Evolutionary conservation across 2,797 vertebrate genomes (phyloP).

Genomic region (Sphaeramia orbicularis): DNA sequence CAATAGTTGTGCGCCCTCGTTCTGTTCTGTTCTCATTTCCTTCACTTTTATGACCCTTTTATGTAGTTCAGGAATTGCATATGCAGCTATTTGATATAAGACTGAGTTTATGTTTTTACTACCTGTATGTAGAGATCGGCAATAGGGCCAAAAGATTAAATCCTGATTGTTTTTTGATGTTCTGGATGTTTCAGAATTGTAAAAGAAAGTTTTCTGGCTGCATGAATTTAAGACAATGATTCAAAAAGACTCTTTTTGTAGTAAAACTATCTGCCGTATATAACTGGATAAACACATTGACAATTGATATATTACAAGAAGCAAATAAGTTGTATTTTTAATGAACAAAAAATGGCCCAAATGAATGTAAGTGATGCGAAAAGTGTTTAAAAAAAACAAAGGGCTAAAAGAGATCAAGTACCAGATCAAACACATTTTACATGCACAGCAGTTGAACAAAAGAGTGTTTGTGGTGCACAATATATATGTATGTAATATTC

Average conservation of each 20-base stretch:
- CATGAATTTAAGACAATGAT: too few species aligned
- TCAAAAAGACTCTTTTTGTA: too few species aligned
- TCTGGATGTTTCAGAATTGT: too few species aligned
- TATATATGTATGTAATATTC: too few species aligned
- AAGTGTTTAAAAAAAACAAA: constrained; percentile 30
- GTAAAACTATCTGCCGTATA: too few species aligned
- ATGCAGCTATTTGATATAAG: constrained; percentile 21
- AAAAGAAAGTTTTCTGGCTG: too few species aligned
- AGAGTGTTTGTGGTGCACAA: too few species aligned
- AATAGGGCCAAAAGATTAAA: too few species aligned
- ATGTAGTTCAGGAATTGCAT: constrained; percentile 2
- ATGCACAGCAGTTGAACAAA: background rate
- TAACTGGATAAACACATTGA: too few species aligned
- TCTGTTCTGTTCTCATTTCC: constrained; percentile 21
- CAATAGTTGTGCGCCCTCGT: constrained; percentile 33
- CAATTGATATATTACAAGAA: too few species aligned
- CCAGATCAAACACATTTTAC: constrained; percentile 3
- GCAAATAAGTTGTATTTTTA: background rate
- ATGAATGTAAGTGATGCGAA: constrained; percentile 36
- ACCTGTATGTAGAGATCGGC: background rate
- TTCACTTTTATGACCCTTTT: constrained; percentile 7
- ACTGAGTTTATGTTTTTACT: constrained; percentile 33
- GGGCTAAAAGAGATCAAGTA: constrained; percentile 6
- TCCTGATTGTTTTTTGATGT: too few species aligned
- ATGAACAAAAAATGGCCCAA: too few species aligned